Base-by-base conservation (phyloP, 1,140 invertebrate species). In the Cardiocondyla obscurior region DNA sequence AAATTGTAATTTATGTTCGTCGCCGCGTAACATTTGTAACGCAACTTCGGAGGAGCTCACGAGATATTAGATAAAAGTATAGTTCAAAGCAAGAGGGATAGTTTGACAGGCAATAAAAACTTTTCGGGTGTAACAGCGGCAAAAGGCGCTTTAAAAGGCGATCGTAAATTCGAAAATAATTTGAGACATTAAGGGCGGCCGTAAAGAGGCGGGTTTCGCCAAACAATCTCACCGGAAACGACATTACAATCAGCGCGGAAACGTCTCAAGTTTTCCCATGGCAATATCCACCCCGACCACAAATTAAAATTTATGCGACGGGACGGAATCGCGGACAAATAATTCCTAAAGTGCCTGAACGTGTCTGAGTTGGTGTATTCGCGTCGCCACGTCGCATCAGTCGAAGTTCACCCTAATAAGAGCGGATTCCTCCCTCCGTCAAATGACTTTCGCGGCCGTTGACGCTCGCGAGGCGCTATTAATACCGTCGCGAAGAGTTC, bases 241-340 rank as follows among this genome's bases (percentile, higher is more conserved):
- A 79, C 74, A 79, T 79, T 79, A 79, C 74, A 79, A 79, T 79
- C 74, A 79, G 46, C 19, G 62, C 36, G 33, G 22, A 14, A 30
- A 33, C 44, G 44, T 3, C 62, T 67, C 22, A 79, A 79, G 74
- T 79, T 79, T 79, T 79, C 74, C 74, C 74, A 55, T 79, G 69
- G 74, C 74, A 79, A 72, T 85, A 72, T 85, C 77, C 76, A 82
- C 84, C 84, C 67, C 42, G 67, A 53, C 46, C 49, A 72, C 60
- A 62, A 76, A 86, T 86, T 85, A 85, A 86, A 86, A 85, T 86
- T 81, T 85, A 86, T 82, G 62, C 69, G 60, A 14, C 62, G 76
- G 12, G 49, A 79, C 57, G 65, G 19, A 67, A 28, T 39, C 28
- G 30, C 36, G 60, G 67, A 49, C 67, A 82, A 86, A 86, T 67